Evolutionary conservation across 2,888 invertebrate species (phyloP), one percentile per base, ranked within the genome.

Genomic region (Oscheius sp.): DNA sequence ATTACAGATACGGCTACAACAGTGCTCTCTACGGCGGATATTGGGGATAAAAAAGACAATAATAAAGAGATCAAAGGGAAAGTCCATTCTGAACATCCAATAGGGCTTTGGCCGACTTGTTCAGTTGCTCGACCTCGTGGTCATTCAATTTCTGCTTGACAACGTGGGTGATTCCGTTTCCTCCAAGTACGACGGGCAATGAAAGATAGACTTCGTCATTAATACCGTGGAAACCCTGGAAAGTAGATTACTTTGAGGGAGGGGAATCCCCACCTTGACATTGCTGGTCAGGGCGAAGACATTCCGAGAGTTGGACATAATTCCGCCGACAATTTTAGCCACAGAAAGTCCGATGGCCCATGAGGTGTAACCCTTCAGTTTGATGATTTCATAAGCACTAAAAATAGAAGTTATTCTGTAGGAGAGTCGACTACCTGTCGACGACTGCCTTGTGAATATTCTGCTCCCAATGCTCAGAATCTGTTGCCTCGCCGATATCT

Each of bases 151-250:
- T 79, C 63, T 86, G 86, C 61, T 82, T 85, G 70, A 86, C 83
- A 55, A 84, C 77, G 61, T 83, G 83, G 27, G 86, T 84, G 68
- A 87, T 73, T 55, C 87, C 87, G 43, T 84, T 83, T 13, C 82
- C 72, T n/a, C 87, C 87, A n/a, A 87, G 74, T 7, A 87, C 87
- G 18, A 80, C 81, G 21, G 95, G 95, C 73, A 95, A 89, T 0
- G 95, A 95, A 63, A 95, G 91, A 89, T 93, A 95, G 7, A 95
- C 93, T 77, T 95, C 94, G 35, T 93, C 92, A 0, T 92, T 90
- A 78, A 95, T 93, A 21, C 93, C 93, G 87, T 95, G 94, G 84
- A 92, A 91, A 55, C 94, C 94, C 94, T 95, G 89, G 23, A 89
- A 88, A 78, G 25, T 53, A 13, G n/a, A 1, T 49, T 46, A 23